Evolutionary conservation across 2,888 invertebrate genomes (phyloP).

Genomic region (Tortrix viridana): DNA sequence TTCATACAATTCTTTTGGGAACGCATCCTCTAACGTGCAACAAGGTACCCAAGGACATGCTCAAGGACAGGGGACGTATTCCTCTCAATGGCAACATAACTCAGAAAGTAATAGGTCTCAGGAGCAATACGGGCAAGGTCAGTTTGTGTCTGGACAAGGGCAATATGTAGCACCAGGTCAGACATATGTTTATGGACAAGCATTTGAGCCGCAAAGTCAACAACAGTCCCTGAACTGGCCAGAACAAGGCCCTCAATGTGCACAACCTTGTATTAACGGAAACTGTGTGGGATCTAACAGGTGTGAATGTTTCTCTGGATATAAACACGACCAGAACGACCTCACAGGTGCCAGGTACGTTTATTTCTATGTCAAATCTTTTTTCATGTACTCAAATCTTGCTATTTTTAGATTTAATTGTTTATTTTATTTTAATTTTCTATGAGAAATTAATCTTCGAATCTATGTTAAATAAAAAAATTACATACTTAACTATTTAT

Average conservation of each 20-base stretch:
- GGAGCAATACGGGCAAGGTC: not conserved
- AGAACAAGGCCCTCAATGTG: constrained; percentile 69
- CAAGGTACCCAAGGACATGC: constrained; percentile 17
- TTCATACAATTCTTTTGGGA: constrained; percentile 23
- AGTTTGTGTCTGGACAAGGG: not conserved
- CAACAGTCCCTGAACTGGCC: constrained; percentile 39
- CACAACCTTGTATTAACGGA: constrained; percentile 87
- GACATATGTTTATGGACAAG: not conserved
- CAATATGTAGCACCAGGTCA: constrained; percentile 13
- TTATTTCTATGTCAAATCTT: constrained; percentile 4
- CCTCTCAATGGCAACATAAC: not conserved
- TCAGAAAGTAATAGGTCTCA: too few relatives aligned
- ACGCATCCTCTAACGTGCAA: constrained; percentile 24
- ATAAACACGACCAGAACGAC: constrained; percentile 67
- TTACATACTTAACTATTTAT: too few relatives aligned
- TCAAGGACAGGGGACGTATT: not conserved
- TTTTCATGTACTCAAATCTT: constrained; percentile 3
- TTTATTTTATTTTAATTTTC: constrained; percentile 23
- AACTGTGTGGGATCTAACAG: constrained; percentile 80
- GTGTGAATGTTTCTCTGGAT: constrained; percentile 85
- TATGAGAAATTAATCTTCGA: not conserved
- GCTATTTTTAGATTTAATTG: constrained; percentile 10
- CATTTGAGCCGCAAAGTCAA: constrained; percentile 12
- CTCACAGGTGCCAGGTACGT: constrained; percentile 58
- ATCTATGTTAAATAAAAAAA: too few relatives aligned